These are phyloP conservation scores for Aptenodytes patagonicus DNA, from an alignment of 2,113 vertebrate genomes.

Conservation along the genomic window DNA sequence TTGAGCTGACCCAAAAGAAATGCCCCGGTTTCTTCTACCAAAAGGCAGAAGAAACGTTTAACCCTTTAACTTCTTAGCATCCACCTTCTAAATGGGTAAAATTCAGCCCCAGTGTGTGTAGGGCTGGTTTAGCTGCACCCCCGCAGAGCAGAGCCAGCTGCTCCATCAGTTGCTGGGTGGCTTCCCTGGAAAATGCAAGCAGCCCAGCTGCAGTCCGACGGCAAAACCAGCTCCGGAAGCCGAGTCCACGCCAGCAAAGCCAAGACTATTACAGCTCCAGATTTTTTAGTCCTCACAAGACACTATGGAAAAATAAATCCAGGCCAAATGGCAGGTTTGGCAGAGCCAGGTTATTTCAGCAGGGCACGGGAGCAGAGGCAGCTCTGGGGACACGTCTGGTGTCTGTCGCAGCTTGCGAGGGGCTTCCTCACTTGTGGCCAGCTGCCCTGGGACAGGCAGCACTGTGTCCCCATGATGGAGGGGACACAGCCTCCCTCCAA, in stretches of 20 bases:
- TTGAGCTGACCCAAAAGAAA: neutral
- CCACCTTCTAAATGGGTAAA: neutral
- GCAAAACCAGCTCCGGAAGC: neutral
- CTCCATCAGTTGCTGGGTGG: neutral
- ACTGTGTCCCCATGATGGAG: fast-evolving
- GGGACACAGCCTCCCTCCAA: neutral
- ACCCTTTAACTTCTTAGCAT: neutral
- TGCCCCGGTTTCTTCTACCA: neutral
- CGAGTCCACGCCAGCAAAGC: neutral
- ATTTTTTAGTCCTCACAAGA: neutral
- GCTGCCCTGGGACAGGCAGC: neutral
- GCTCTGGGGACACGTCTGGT: neutral
- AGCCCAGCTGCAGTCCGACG: neutral
- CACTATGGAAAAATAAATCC: neutral
- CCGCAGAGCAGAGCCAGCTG: neutral
- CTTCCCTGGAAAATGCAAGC: neutral
- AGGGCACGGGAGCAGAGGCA: neutral
- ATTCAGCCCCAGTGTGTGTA: neutral
- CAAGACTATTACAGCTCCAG: neutral
- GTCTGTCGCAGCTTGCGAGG: neutral
- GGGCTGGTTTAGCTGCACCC: neutral
- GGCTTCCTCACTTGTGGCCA: neutral
- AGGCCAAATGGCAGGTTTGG: neutral
- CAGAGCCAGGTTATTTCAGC: neutral
- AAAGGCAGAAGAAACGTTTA: neutral